A percentile compares a stretch with the other conserved stretches of the same genome.
phyloP scores from a whole-genome alignment of 2,113 vertebrate genomes.

The Microtus montanus region DNA sequence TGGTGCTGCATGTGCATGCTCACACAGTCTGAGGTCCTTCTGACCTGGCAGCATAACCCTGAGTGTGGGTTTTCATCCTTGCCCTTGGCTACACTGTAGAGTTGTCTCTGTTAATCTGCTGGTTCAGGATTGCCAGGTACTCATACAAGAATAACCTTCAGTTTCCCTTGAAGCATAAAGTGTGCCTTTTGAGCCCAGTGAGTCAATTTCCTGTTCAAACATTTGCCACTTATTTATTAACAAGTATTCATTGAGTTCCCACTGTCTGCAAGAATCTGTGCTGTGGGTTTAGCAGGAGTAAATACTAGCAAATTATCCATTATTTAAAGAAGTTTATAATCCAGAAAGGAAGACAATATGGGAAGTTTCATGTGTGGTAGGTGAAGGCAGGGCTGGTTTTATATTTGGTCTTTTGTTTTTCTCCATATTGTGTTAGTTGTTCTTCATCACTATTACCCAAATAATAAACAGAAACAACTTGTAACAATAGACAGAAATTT shows the following conservation, averaged over 20 bases:
- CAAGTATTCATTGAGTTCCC: neutral
- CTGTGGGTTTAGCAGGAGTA: neutral
- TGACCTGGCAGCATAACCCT: neutral
- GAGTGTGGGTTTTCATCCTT: neutral
- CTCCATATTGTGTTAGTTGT: neutral
- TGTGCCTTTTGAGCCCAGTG: neutral
- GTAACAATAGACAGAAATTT: neutral
- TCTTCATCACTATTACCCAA: neutral
- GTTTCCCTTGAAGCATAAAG: neutral
- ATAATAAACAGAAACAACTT: neutral
- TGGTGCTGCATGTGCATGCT: rapidly evolving
- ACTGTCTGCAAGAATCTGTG: neutral
- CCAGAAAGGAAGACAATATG: neutral
- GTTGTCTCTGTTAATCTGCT: neutral
- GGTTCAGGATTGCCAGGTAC: neutral
- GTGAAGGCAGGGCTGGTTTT: neutral
- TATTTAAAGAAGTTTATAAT: neutral
- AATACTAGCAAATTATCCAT: conserved; percentile 30
- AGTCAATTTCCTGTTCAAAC: conserved; percentile 28
- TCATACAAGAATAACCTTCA: conserved; percentile 39
- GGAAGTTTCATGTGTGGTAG: neutral
- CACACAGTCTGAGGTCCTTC: neutral
- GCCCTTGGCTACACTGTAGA: neutral
- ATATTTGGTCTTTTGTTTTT: neutral
- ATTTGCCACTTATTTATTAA: conserved; percentile 18